Base-by-base conservation (phyloP, 1,140 invertebrate species). In the Rhynchophorus ferrugineus region DNA sequence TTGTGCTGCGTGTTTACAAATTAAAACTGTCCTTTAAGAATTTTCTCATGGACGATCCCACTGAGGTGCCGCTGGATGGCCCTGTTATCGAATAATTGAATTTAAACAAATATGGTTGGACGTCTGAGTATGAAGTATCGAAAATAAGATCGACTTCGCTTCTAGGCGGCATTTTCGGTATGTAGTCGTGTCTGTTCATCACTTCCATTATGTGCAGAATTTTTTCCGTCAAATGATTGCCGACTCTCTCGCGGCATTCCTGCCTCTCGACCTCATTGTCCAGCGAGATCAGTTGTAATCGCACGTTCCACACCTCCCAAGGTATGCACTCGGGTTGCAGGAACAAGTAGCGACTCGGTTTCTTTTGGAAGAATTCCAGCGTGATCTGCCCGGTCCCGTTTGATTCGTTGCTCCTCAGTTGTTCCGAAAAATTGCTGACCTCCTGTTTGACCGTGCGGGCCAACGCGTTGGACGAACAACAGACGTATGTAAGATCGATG, bases 271-370 rank as follows among this genome's bases (percentile, higher is more conserved):
- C 85, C 68, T 95, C 92, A 65, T 82, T 91, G 48, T 83, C 80
- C 20, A 93, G 73, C 58, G 87, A 84, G 11, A 93, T 84, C 7
- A 95, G 74, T 67, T 95, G 90, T 21, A 96, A 75, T 54, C 89
- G 83, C 1, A 98, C 79, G 16, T 91, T 95, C 95, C 94, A 98
- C 9, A 97, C 89, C 69, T 98, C 95, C 95, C 95, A 98, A 0
- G 94, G 91, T 62, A 93, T 90, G 64, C 85, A 89, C 65, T 96
- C 92, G 5, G 83, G 75, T 48, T 84, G 80, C 3, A 55, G n/a
- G 62, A 95, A 92, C 5, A 85, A 82, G 91, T 92, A 96, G 39
- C 86, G 80, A 41, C 82, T 83, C 62, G 86, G 85, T 65, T 90
- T 91, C 66, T 86, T 91, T 67, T 95, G 89, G 73, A 91, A 96